These are phyloP conservation scores for Chiloscyllium plagiosum DNA, from an alignment of 2,113 vertebrate species.

Conservation along the genomic window DNA sequence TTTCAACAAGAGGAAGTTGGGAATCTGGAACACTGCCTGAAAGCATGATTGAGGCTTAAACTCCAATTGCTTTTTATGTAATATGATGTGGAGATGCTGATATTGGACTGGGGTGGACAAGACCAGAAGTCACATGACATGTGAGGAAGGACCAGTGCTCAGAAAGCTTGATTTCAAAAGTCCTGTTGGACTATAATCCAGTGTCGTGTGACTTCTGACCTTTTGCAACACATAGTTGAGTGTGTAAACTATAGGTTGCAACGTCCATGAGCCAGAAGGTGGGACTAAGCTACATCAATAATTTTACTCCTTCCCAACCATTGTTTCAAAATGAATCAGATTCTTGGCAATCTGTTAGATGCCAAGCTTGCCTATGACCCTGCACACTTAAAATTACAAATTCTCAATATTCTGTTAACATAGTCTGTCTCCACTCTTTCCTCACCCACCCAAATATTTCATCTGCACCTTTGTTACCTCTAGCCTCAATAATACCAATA, in stretches of 20 bases:
- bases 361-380: neutral
- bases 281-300: neutral
- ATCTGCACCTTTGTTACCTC: neutral
- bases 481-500: neutral
- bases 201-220: too few species aligned
- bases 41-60: neutral
- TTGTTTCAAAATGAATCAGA: neutral
- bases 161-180: too few species aligned
- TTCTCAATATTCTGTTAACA: neutral
- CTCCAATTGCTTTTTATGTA: neutral
- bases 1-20: neutral
- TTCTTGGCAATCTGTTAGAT: neutral
- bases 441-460: neutral
- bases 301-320: neutral
- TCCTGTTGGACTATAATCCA: too few species aligned
- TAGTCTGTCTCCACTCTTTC: neutral
- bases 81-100: too few species aligned
- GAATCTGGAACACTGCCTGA: neutral
- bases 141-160: too few species aligned
- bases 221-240: too few species aligned
- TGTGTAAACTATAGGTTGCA: too few species aligned
- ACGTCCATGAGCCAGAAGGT: neutral
- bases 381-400: neutral
- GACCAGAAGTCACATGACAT: too few species aligned
- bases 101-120: too few species aligned